Base-by-base conservation (phyloP, 2,113 vertebrate species). In the Reinhardtius hippoglossoides region DNA sequence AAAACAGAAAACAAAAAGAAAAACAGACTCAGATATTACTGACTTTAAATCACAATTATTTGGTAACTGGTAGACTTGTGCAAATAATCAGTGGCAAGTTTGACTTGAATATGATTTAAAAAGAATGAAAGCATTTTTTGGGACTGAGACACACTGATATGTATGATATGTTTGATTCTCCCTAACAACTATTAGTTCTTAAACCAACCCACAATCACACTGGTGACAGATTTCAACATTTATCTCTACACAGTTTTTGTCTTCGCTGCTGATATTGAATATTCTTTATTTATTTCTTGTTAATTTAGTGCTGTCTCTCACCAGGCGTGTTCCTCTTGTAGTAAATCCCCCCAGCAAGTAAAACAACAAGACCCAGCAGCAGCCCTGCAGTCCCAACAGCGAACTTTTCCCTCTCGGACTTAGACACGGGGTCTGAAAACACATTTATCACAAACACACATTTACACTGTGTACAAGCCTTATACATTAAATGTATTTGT, bases 341-440 rank as follows among this genome's bases (percentile, higher is more conserved):
- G 80, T 81, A 92, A 83, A 89, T 72, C 16, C 88, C 27, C 7
- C 91, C 91, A 67, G 27, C 74, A 61, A 70, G 0, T 23, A 81
- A 74, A 54, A 88, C 54, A 23, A 88, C 16, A 54, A 90, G 59
- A 48, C 91, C 92, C 67, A 92, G 62, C 48, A 90, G 16, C 59
- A 92, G 69, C 4, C 84, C 91, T 31, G 79, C 81, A 5, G 81
- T 50, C 21, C 91, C 89, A 9, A 92, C 66, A 23, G 60, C 59
- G 0, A 88, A 72, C 26, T 88, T 90, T n/a, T 77, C 85, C 42
- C 4, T 87, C 10, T 74, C 67, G 12, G 84, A 57, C 52, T 87
- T 61, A 16, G 48, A 0, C 0, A 50, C 3, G 4, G 66, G 55
- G 0, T 82, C 86, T 90, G 72, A 69, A 77, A 58, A 27, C 31